Conservation (phyloP, 2,888 invertebrate species). For the Hofmannophila pseudospretella region DNA sequence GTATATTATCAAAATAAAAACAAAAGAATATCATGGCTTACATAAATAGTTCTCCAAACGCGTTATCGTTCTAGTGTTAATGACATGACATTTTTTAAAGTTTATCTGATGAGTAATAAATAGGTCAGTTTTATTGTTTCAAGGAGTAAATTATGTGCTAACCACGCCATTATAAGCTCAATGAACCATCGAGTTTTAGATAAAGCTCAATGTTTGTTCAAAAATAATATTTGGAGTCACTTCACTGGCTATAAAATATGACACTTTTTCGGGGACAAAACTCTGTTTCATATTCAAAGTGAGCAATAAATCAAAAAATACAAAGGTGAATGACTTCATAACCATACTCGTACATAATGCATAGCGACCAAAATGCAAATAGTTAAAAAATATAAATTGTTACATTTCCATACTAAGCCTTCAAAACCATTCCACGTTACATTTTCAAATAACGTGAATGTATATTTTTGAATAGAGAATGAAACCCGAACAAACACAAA, state of each 20-base stretch:
- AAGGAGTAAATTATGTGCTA: conserved; percentile 49
- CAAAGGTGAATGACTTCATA: conserved; percentile 14
- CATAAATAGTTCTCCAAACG: conserved; percentile 9
- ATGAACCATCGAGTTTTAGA: conserved; percentile 25
- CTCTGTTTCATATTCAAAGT: conserved; percentile 10
- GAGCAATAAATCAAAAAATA: conserved; percentile 6
- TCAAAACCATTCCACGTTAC: conserved; percentile 42
- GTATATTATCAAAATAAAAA: conserved; percentile 24
- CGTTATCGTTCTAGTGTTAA: conserved; percentile 33
- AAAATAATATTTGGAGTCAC: conserved; percentile 2
- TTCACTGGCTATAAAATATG: not conserved
- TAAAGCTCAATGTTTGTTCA: conserved; percentile 6
- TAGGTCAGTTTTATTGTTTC: conserved; percentile 64
- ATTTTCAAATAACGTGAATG: conserved; percentile 48
- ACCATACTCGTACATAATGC: conserved; percentile 16
- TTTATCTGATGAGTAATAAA: conserved; percentile 67
- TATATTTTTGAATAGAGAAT: conserved; percentile 65
- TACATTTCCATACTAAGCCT: conserved; percentile 42
- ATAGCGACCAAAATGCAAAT: conserved; percentile 35
- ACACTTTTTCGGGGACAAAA: not conserved
- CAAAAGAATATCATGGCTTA: conserved; percentile 12
- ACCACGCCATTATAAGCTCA: conserved; percentile 38
- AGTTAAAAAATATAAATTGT: conserved; percentile 36
- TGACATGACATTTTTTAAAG: conserved; percentile 49
- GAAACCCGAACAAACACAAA: conserved; percentile 48